phyloP scores from a whole-genome alignment of 2,113 vertebrate genomes.

The Cryptotis parvus region DNA sequence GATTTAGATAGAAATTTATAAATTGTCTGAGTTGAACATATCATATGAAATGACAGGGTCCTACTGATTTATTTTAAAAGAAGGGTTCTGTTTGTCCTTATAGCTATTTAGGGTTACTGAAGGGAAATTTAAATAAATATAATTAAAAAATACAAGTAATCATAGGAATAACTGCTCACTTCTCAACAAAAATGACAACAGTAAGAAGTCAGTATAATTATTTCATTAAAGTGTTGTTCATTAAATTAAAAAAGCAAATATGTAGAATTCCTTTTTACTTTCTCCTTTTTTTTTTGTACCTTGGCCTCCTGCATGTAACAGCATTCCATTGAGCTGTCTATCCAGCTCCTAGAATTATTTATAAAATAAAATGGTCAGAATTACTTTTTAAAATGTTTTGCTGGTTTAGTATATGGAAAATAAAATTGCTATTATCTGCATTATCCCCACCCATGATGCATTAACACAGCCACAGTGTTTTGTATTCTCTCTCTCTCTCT shows the following conservation, averaged over 20 bases:
- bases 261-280: background rate
- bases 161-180: background rate
- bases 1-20: conserved; percentile 2
- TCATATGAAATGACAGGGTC: background rate
- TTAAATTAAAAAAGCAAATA: background rate
- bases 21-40: conserved; percentile 6
- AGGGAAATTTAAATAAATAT: conserved; percentile 20
- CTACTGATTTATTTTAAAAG: background rate
- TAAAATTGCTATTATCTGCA: background rate
- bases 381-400: background rate
- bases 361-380: too few relatives aligned
- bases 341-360: too few relatives aligned
- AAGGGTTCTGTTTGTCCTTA: background rate
- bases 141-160: background rate
- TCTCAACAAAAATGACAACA: background rate
- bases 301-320: too few relatives aligned
- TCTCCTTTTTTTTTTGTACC: too few relatives aligned
- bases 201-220: background rate
- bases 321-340: too few relatives aligned
- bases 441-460: too few relatives aligned
- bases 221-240: background rate
- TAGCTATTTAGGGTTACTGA: background rate
- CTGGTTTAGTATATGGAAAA: background rate
- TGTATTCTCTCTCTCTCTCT: too few relatives aligned
- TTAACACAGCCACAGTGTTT: too few relatives aligned